A percentile compares a stretch with the other conserved stretches of the same genome.
Evolutionary conservation across 2,888 invertebrate species (phyloP).

Genomic region (Tromatobia lineatoria): DNA sequence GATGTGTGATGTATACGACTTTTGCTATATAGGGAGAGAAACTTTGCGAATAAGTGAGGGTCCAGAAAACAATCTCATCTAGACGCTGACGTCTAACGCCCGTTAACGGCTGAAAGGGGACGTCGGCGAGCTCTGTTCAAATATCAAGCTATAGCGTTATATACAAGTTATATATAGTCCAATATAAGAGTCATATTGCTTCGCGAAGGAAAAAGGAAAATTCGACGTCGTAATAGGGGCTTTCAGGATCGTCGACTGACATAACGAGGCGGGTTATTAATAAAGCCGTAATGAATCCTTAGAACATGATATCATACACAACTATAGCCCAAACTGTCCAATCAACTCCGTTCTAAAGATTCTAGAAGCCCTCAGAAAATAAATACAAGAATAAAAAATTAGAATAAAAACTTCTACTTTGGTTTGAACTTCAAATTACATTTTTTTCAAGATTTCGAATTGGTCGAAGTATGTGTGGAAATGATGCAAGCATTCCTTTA

Average conservation of each 20-base stretch:
- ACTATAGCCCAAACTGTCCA: not conserved
- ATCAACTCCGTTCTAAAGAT: no score
- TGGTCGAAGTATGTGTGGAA: no score
- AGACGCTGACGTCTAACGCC: conserved; percentile 59
- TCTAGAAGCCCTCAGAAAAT: no score
- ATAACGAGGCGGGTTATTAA: conserved; percentile 66
- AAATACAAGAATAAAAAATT: not conserved
- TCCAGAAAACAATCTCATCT: conserved; percentile 69
- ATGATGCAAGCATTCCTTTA: no score
- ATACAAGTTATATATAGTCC: not conserved
- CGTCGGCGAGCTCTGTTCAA: conserved; percentile 61
- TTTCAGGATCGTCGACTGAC: conserved; percentile 59
- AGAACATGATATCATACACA: conserved; percentile 1
- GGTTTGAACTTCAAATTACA: no score
- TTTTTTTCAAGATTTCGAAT: no score
- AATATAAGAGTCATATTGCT: conserved; percentile 42
- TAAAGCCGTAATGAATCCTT: conserved; percentile 67
- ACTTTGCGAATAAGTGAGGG: conserved; percentile 48
- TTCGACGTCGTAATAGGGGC: conserved; percentile 65
- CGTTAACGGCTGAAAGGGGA: conserved; percentile 62
- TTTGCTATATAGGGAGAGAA: conserved; percentile 52
- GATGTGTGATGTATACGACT: conserved; percentile 53
- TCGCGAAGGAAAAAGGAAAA: conserved; percentile 50
- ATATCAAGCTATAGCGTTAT: conserved; percentile 52
- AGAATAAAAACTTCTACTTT: not conserved